These are phyloP conservation scores for Salpingus planirostris DNA, from an alignment of 2,888 invertebrate genomes.

Conservation along the genomic window DNA sequence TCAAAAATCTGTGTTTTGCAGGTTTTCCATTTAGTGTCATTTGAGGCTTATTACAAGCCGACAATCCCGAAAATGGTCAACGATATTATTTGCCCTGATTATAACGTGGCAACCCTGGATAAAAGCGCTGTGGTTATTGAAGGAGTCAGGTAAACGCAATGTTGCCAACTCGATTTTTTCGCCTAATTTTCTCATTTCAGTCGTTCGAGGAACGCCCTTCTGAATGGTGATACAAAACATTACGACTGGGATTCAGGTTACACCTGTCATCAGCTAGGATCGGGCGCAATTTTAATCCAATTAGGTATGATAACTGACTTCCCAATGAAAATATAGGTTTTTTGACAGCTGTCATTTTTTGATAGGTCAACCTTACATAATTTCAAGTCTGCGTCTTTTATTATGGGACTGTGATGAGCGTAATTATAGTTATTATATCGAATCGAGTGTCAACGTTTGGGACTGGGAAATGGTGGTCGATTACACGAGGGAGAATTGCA, in stretches of 20 bases:
- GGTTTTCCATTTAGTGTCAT: slow-evolving; percentile 87
- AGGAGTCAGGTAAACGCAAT: slow-evolving; percentile 63
- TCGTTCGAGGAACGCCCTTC: slow-evolving; percentile 84
- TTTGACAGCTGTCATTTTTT: no score
- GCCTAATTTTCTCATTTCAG: slow-evolving; percentile 34
- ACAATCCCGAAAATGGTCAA: slow-evolving; percentile 65
- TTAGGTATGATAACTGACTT: slow-evolving; percentile 59
- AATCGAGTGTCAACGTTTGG: slow-evolving; percentile 85
- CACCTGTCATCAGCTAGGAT: slow-evolving; percentile 93
- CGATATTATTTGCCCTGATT: slow-evolving; percentile 70
- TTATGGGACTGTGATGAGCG: slow-evolving; percentile 97
- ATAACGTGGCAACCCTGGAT: slow-evolving; percentile 88
- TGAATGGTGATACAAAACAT: slow-evolving; percentile 90
- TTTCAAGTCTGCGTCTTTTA: slow-evolving; percentile 81
- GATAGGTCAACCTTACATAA: slow-evolving; percentile 80
- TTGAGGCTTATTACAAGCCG: slow-evolving; percentile 81
- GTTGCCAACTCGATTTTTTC: slow-evolving; percentile 1
- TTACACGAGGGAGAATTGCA: slow-evolving; percentile 72
- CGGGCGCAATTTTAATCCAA: slow-evolving; percentile 91
- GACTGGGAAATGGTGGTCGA: slow-evolving; percentile 91
- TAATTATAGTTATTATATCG: slow-evolving; percentile 92
- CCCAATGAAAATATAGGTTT: no score
- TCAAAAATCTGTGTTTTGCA: no score
- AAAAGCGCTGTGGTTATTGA: slow-evolving; percentile 91
- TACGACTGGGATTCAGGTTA: slow-evolving; percentile 99